These are phyloP conservation scores for Harpagoxenus sublaevis DNA, from an alignment of 2,888 invertebrate genomes.

Conservation along the genomic window DNA sequence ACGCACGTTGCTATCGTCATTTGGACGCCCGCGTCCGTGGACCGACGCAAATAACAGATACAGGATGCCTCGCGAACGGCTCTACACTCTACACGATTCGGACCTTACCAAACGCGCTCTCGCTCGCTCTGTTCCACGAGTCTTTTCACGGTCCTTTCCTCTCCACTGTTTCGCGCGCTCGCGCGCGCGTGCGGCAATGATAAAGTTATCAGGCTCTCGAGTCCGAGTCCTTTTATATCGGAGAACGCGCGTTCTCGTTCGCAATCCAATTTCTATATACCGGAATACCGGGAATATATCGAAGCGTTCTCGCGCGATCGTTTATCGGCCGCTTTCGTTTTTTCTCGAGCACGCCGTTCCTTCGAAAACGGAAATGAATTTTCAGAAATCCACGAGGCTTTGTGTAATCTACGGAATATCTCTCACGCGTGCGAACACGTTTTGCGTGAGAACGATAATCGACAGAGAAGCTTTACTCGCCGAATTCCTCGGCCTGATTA, in stretches of 20 bases:
- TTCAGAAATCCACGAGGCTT: neutral
- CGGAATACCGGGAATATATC: neutral
- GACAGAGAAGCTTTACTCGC: too few species aligned
- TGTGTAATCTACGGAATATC: neutral
- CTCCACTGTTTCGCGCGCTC: neutral
- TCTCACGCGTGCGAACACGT: neutral
- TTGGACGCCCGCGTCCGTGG: slow-evolving; percentile 12
- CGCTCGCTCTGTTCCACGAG: neutral
- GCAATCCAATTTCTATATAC: slow-evolving; percentile 22
- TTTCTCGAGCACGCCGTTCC: neutral
- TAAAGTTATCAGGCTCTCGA: slow-evolving; percentile 24
- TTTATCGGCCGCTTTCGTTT: neutral
- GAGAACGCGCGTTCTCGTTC: slow-evolving; percentile 4
- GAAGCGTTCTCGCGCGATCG: neutral
- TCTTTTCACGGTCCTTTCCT: slow-evolving; percentile 5
- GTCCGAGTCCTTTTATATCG: neutral
- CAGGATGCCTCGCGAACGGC: neutral
- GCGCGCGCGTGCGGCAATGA: neutral
- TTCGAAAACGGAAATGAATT: neutral
- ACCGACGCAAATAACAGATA: slow-evolving; percentile 20
- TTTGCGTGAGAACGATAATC: neutral
- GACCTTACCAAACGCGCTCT: neutral
- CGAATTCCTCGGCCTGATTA: neutral
- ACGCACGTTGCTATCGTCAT: slow-evolving; percentile 27
- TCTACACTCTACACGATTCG: neutral